A percentile compares a stretch with the other conserved stretches of the same genome.
Evolutionary conservation across 2,888 invertebrate species (phyloP).

Genomic region (Cyaniris semiargus): DNA sequence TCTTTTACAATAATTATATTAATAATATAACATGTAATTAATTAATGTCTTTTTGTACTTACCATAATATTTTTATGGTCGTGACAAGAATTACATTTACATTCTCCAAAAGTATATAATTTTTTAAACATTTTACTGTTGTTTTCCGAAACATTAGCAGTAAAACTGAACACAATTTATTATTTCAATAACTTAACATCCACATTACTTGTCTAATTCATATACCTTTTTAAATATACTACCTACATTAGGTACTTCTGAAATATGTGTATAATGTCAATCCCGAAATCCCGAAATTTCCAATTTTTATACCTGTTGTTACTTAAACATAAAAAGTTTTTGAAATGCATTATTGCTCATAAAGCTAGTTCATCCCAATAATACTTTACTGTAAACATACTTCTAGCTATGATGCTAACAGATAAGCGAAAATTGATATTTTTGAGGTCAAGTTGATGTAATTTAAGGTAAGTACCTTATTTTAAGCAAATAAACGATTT

Average conservation of each 20-base stretch:
- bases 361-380: neutral
- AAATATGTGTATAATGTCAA: too few relatives aligned
- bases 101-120: neutral
- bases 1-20: neutral
- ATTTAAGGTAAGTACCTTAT: too few relatives aligned
- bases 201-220: neutral
- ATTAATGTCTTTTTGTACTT: neutral
- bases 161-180: neutral
- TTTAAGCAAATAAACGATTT: too few relatives aligned
- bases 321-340: neutral
- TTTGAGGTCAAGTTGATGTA: neutral
- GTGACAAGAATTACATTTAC: too few relatives aligned
- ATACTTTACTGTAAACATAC: neutral
- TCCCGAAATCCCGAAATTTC: neutral
- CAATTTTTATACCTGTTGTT: neutral
- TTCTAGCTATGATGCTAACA: too few relatives aligned
- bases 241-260: too few relatives aligned
- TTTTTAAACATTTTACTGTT: neutral
- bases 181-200: neutral
- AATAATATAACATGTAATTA: neutral
- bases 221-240: neutral
- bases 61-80: too few relatives aligned
- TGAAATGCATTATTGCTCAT: neutral
- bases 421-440: too few relatives aligned
- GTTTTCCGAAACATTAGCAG: neutral